Percentiles rank a stretch among this genome's conserved stretches.
phyloP scores from a whole-genome alignment of 2,113 vertebrate species.

The Elephantulus edwardii region DNA sequence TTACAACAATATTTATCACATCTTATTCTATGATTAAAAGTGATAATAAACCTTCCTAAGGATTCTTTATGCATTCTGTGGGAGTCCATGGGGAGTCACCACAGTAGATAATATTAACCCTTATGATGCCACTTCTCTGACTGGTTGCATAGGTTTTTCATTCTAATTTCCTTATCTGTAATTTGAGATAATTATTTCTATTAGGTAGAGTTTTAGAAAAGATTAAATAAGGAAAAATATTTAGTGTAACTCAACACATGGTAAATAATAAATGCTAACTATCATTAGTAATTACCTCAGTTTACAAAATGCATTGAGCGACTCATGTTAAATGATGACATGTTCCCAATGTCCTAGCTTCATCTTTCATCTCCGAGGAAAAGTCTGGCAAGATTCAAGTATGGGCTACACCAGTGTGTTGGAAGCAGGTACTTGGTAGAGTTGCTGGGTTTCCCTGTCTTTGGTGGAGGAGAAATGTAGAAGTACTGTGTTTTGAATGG shows the following conservation, averaged over 20 bases:
- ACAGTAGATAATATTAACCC: too few species aligned
- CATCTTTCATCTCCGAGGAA: conserved; percentile 16
- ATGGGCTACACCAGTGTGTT: background rate
- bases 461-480: background rate
- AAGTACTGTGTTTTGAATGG: background rate
- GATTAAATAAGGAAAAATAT: conserved; percentile 27
- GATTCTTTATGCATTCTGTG: too few species aligned
- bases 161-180: background rate
- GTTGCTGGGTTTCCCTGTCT: background rate
- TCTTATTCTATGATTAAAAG: too few species aligned
- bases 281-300: background rate
- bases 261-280: background rate
- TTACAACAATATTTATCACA: background rate
- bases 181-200: conserved; percentile 24
- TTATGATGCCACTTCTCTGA: background rate
- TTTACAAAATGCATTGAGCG: background rate
- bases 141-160: background rate
- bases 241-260: background rate
- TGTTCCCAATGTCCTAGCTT: background rate
- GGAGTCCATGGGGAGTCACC: too few species aligned
- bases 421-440: background rate
- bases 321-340: background rate
- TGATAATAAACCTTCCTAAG: too few species aligned
- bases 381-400: background rate
- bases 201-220: background rate